These are phyloP conservation scores for Drosophila erecta DNA, from an alignment of 1,140 invertebrate genomes.

Conservation along the genomic window DNA sequence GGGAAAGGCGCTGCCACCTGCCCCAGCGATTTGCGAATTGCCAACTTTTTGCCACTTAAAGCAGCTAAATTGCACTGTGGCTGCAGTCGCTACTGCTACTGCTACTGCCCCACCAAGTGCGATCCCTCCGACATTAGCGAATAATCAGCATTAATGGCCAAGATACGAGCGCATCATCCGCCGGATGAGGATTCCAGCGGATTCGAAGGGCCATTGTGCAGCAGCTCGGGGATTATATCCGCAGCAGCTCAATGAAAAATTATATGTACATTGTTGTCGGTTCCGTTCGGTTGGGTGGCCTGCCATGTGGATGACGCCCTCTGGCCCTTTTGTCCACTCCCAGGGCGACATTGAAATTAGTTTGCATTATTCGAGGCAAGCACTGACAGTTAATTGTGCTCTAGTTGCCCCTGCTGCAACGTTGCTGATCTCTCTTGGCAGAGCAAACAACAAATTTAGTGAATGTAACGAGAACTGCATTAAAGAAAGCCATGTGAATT, in stretches of 20 bases:
- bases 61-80: conserved; percentile 74
- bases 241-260: conserved; percentile 80
- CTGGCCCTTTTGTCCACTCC: conserved; percentile 20
- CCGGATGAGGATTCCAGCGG: conserved; percentile 6
- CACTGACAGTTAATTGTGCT: conserved; percentile 46
- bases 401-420: conserved; percentile 4
- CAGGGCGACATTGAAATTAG: conserved; percentile 49
- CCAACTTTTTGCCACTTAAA: conserved; percentile 75
- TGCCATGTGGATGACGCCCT: conserved; percentile 15
- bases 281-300: not conserved
- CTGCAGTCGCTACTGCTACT: conserved; percentile 3
- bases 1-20: conserved; percentile 39
- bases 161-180: conserved; percentile 41
- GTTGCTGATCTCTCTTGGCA: not conserved
- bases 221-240: conserved; percentile 67
- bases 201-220: conserved; percentile 47
- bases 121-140: conserved; percentile 66
- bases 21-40: conserved; percentile 68
- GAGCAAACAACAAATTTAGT: not conserved
- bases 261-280: conserved; percentile 58
- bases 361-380: conserved; percentile 46
- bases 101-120: conserved; percentile 13
- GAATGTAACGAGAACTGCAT: too few species aligned
- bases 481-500: too few species aligned
- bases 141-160: conserved; percentile 81